phyloP scores from a whole-genome alignment of 2,113 vertebrate species.

The Hiodon alosoides region DNA sequence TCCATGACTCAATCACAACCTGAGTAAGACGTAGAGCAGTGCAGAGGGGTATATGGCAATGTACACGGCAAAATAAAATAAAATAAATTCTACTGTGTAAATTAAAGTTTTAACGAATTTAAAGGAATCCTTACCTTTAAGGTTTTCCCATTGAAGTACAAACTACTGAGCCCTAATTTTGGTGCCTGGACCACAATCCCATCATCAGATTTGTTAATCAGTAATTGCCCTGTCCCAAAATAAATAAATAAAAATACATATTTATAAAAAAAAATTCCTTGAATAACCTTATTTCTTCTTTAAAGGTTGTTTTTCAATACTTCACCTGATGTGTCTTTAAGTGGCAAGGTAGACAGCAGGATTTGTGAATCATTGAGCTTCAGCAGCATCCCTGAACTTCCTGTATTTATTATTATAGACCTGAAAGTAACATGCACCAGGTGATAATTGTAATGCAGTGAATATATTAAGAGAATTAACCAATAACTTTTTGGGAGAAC shows the following conservation, averaged over 20 bases:
- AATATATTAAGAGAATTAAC: neutral
- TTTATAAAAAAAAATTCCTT: neutral
- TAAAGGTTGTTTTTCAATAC: neutral
- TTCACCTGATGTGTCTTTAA: slow-evolving; percentile 22
- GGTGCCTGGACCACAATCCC: slow-evolving; percentile 14
- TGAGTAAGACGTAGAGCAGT: neutral
- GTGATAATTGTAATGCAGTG: neutral
- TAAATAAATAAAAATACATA: neutral
- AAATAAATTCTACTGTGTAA: neutral
- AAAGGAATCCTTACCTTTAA: slow-evolving; percentile 5
- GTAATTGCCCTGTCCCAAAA: slow-evolving; percentile 21
- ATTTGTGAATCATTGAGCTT: slow-evolving; percentile 16
- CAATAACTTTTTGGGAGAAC: neutral
- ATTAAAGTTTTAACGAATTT: neutral
- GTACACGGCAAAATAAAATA: neutral
- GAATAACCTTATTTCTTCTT: neutral
- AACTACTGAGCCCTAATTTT: slow-evolving; percentile 14
- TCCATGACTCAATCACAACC: slow-evolving; percentile 25
- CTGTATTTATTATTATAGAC: slow-evolving; percentile 4
- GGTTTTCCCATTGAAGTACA: slow-evolving; percentile 15
- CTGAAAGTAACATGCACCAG: neutral
- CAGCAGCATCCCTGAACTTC: neutral
- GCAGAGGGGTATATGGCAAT: neutral
- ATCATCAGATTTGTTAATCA: slow-evolving; percentile 14
- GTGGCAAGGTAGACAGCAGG: slow-evolving; percentile 15